phyloP scores from a whole-genome alignment of 1,140 invertebrate species.

The Sinonovacula constricta region DNA sequence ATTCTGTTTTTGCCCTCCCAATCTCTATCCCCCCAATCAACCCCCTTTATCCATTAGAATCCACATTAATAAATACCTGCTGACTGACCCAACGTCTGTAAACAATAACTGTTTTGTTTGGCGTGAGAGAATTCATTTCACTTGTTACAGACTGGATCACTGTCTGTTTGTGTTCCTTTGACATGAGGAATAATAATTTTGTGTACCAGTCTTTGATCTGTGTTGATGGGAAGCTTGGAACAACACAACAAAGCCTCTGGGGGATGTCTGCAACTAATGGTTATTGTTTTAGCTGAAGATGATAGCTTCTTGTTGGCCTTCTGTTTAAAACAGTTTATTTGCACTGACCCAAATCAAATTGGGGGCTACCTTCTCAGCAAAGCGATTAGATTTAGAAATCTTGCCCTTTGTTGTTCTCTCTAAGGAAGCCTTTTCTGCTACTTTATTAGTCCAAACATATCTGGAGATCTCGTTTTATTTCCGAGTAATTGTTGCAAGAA shows the following conservation, averaged over 20 bases:
- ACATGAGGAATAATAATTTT: conserved; percentile 47
- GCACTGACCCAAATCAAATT: conserved; percentile 54
- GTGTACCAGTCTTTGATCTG: conserved; percentile 46
- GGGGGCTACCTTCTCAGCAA: conserved; percentile 22
- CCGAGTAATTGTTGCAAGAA: conserved; percentile 51
- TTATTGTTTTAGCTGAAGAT: conserved; percentile 44
- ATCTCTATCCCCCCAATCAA: too few relatives aligned
- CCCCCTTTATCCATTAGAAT: conserved; percentile 33
- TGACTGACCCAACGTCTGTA: not conserved
- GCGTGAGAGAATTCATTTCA: conserved; percentile 26
- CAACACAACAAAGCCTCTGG: conserved; percentile 39
- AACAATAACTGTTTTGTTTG: conserved; percentile 42
- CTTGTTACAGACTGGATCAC: conserved; percentile 44
- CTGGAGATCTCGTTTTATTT: conserved; percentile 52
- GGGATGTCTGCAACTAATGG: conserved; percentile 30
- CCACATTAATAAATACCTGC: conserved; percentile 38
- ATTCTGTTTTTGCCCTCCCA: too few relatives aligned
- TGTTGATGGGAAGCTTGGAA: conserved; percentile 46
- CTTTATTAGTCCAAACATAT: conserved; percentile 48
- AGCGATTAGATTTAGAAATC: conserved; percentile 41
- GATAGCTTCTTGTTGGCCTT: conserved; percentile 22
- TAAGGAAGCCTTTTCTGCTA: conserved; percentile 36
- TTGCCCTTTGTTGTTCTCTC: conserved; percentile 25
- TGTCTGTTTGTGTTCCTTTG: conserved; percentile 40
- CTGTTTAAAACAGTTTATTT: conserved; percentile 51